Percentiles rank a stretch among this genome's conserved stretches.
Conservation (phyloP, 2,888 invertebrate genomes). For the Oasisia sp. region DNA sequence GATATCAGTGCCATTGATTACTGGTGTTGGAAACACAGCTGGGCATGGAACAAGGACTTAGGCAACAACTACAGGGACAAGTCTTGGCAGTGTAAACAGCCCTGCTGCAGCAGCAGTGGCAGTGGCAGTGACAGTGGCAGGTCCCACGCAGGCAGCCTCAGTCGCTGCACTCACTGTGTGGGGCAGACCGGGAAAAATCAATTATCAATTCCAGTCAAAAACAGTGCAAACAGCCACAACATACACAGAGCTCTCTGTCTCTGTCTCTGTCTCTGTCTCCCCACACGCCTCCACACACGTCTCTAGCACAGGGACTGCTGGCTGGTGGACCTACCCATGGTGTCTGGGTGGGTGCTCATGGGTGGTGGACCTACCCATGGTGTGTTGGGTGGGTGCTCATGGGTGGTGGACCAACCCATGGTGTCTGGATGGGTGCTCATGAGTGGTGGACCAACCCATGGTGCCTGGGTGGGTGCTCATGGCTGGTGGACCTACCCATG, state of each 20-base stretch:
- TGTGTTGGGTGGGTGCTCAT: background rate
- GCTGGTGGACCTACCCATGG: too few relatives aligned
- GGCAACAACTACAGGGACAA: background rate
- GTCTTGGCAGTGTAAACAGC: background rate
- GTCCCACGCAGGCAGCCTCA: background rate
- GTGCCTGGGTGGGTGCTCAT: too few relatives aligned
- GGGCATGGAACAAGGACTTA: background rate
- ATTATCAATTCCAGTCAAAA: background rate
- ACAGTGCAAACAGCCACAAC: background rate
- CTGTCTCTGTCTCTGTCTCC: background rate
- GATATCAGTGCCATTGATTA: background rate
- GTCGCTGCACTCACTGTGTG: background rate
- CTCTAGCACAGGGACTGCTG: background rate
- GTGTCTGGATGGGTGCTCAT: background rate
- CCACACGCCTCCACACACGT: background rate
- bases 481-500: too few relatives aligned
- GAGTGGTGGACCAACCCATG: background rate
- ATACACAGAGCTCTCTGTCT: background rate
- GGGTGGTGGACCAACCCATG: background rate
- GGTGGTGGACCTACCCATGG: background rate
- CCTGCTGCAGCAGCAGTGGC: background rate
- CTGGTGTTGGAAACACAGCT: background rate
- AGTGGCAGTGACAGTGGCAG: background rate
- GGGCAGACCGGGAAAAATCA: background rate
- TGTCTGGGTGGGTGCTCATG: too few relatives aligned